phyloP scores from a whole-genome alignment of 2,888 invertebrate genomes.

The Lycia hirtaria region DNA sequence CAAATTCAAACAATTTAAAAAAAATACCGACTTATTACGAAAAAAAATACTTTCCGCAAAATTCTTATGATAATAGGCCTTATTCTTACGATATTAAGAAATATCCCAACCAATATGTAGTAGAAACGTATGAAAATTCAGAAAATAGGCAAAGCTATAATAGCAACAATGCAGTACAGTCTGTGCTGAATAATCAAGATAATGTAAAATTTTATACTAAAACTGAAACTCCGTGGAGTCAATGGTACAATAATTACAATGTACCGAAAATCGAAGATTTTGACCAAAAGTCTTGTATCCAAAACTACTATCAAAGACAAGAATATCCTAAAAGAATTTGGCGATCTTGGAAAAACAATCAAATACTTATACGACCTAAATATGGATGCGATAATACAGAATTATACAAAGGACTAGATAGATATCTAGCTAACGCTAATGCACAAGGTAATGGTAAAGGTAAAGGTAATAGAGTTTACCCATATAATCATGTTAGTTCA shows the following conservation, averaged over 20 bases:
- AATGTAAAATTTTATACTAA: not conserved
- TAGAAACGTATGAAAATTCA: not conserved
- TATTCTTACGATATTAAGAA: conserved; percentile 3
- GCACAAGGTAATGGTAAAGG: not conserved
- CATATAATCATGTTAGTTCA: conserved; percentile 1
- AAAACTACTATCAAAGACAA: not conserved
- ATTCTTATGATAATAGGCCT: not conserved
- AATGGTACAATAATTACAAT: not conserved
- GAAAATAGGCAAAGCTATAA: not conserved
- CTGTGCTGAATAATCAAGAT: not conserved
- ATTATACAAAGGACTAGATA: conserved; percentile 1
- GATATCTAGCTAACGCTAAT: conserved; percentile 8
- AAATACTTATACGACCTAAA: conserved; percentile 25
- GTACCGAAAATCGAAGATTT: not conserved
- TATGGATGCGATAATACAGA: not conserved
- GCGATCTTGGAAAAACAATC: conserved; percentile 41
- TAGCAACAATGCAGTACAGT: not conserved
- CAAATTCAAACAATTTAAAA: conserved; percentile 3
- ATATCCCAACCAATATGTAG: conserved; percentile 15
- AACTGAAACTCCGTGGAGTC: not conserved
- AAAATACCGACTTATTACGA: not conserved
- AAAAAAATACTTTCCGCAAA: not conserved
- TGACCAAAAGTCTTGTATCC: not conserved
- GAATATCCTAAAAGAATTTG: conserved; percentile 33
- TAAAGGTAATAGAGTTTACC: not conserved